Evolutionary conservation across 1,140 invertebrate genomes (phyloP), one percentile per base, ranked within the genome.

Genomic region (Bactericera cockerelli): DNA sequence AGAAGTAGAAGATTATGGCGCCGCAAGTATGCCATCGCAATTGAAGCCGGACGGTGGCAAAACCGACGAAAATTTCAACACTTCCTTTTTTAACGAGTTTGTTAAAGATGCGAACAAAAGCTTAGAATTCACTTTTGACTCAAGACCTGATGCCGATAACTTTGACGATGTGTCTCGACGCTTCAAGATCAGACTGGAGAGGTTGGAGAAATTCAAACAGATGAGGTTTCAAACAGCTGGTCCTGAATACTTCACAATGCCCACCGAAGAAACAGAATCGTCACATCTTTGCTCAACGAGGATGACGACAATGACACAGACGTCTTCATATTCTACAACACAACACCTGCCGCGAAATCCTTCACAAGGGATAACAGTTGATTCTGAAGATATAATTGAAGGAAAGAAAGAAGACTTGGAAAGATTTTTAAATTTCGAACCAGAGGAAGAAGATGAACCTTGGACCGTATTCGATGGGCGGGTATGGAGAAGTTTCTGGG

Each of bases 401-500:
- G 42, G 22, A 49, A 22, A 49, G 4, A 49, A 49, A 49, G 42
- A 49, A 22, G 42, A 49, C 42, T 49, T 49, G n/a, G 42, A 49
- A 22, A 49, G 19, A 4, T 49, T 49, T 49, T 8, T 49, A 4
- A 49, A 49, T n/a, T 19, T 49, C 8, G 4, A 49, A 19, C 4
- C 22, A 49, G 42, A 49, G 6, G 3, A 22, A n/a, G 42, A 16
- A 49, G 28, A 31, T 13, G 13, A 31, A n/a, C 42, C 42, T 3
- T 49, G 42, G 42, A 49, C n/a, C 4, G 22, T 6, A 49, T 49
- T 49, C 8, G 42, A 22, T 22, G 42, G 3, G 42, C 6, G 22
- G 42, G 22, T 10, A 49, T 49, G 22, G 42, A 49, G n/a, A 49
- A 49, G 19, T 49, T 49, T 8, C 19, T 49, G n/a, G 42, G 42